Conservation (phyloP, 2,888 invertebrate species). For the Argyresthia goedartella region DNA sequence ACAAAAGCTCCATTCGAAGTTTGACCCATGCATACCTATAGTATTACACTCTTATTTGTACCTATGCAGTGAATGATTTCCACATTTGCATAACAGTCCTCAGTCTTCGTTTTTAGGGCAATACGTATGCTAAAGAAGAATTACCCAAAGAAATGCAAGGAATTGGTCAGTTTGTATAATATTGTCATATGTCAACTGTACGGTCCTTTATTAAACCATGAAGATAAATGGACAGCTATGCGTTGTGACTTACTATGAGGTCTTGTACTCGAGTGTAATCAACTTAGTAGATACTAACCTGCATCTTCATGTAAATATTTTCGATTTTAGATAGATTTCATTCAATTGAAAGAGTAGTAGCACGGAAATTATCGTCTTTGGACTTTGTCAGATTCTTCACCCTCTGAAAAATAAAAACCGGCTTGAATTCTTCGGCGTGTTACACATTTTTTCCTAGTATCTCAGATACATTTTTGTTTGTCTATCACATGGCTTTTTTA, state of each 20-base stretch:
- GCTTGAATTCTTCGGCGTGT: too few species aligned
- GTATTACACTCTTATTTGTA: neutral
- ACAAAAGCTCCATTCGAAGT: neutral
- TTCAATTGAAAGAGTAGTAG: too few species aligned
- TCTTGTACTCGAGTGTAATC: neutral
- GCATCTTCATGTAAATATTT: too few species aligned
- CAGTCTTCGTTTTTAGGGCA: constrained; percentile 32
- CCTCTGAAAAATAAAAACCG: too few species aligned
- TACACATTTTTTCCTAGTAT: too few species aligned
- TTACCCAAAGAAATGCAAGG: neutral
- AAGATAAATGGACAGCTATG: too few species aligned
- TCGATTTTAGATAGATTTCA: too few species aligned
- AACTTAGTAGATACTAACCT: neutral
- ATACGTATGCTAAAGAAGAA: constrained; percentile 34
- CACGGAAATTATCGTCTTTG: too few species aligned
- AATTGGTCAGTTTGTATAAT: constrained; percentile 31
- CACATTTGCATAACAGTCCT: constrained; percentile 39
- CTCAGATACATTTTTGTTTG: too few species aligned
- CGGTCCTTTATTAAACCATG: too few species aligned
- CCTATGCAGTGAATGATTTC: constrained; percentile 23
- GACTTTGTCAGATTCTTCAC: too few species aligned
- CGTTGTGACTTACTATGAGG: neutral
- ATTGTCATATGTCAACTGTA: constrained; percentile 24
- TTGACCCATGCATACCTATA: neutral
- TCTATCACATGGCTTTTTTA: too few species aligned